Evolutionary conservation across 1,140 invertebrate genomes (phyloP).

Genomic region (Manduca sexta): DNA sequence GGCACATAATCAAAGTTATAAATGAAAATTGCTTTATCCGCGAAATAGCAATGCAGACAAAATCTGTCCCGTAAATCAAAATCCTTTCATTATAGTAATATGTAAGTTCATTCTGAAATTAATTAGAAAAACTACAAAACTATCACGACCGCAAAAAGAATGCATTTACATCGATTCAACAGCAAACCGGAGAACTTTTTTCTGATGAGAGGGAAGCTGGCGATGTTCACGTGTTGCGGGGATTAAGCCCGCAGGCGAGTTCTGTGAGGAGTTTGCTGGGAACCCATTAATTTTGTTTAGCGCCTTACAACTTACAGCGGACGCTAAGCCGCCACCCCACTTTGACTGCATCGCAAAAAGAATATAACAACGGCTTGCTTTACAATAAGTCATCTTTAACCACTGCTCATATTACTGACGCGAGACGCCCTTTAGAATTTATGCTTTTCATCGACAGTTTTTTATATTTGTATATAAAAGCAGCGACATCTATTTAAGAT

Average conservation of each 20-base stretch:
- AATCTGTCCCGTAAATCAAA: no score
- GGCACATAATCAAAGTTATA: no score
- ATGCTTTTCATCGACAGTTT: background rate
- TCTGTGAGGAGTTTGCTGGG: slow-evolving; percentile 26
- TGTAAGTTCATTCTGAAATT: no score
- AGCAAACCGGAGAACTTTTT: background rate
- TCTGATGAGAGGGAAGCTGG: slow-evolving; percentile 3
- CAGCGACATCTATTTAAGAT: no score
- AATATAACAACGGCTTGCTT: slow-evolving; percentile 20
- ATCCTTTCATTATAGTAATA: no score
- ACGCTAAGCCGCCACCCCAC: slow-evolving; percentile 30
- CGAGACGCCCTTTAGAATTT: slow-evolving; percentile 9
- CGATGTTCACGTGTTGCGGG: slow-evolving; percentile 25
- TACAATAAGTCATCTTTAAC: slow-evolving; percentile 20
- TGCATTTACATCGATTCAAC: no score
- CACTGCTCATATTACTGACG: slow-evolving; percentile 15
- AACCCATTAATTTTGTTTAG: slow-evolving; percentile 53
- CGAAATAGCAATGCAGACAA: no score
- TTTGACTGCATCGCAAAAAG: slow-evolving; percentile 33
- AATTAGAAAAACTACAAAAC: no score
- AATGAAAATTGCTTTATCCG: no score
- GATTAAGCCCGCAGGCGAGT: slow-evolving; percentile 29
- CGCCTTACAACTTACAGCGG: slow-evolving; percentile 39
- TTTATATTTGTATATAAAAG: no score
- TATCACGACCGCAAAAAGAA: no score